These are phyloP conservation scores for Gastracanthus pulcherrimus DNA, from an alignment of 2,888 invertebrate species.

Conservation along the genomic window DNA sequence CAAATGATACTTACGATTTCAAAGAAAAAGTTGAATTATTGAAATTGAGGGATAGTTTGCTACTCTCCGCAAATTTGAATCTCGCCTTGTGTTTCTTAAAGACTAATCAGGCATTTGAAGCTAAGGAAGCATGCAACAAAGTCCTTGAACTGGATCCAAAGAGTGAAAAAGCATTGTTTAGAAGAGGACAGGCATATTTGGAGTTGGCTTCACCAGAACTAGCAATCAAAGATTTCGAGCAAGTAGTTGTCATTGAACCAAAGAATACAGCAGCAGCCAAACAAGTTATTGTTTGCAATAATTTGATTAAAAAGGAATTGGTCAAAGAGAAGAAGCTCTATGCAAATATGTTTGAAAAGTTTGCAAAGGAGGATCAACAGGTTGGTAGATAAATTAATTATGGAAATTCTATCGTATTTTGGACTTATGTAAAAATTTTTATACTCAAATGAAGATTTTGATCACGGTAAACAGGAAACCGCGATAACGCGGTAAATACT, in stretches of 20 bases:
- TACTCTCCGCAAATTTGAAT: slow-evolving; percentile 88
- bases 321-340: slow-evolving; percentile 92
- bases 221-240: slow-evolving; percentile 88
- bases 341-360: slow-evolving; percentile 97
- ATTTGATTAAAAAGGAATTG: slow-evolving; percentile 86
- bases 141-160: slow-evolving; percentile 86
- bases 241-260: slow-evolving; percentile 88
- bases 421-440: slow-evolving; percentile 17
- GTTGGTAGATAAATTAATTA: slow-evolving; percentile 67
- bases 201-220: slow-evolving; percentile 87
- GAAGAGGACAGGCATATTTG: slow-evolving; percentile 90
- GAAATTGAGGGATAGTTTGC: slow-evolving; percentile 79
- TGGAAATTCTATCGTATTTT: not conserved
- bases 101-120: slow-evolving; percentile 84
- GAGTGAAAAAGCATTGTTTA: slow-evolving; percentile 94
- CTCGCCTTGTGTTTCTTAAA: slow-evolving; percentile 90
- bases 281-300: slow-evolving; percentile 86
- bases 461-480: slow-evolving; percentile 21
- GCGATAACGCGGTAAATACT: not conserved
- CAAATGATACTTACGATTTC: slow-evolving; percentile 76
- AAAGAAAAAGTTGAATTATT: slow-evolving; percentile 62
- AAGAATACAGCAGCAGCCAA: slow-evolving; percentile 92
- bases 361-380: slow-evolving; percentile 87
- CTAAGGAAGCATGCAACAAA: slow-evolving; percentile 86
- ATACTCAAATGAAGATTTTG: slow-evolving; percentile 17